A percentile compares a stretch with the other conserved stretches of the same genome.
Conservation (phyloP, 2,888 invertebrate species). For the Didymodactylos carnosus region DNA sequence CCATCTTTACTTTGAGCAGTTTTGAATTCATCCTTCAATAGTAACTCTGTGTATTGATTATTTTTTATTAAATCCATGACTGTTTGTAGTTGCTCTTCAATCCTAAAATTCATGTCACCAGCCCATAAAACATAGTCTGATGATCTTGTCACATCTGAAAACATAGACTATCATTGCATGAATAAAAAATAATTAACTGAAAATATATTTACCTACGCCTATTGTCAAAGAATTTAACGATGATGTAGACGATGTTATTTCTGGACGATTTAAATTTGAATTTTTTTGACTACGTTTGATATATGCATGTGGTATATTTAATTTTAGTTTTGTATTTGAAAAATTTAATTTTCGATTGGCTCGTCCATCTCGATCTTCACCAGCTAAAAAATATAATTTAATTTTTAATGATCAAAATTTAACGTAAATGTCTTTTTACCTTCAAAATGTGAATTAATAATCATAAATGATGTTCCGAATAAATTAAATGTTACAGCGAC, state of each 20-base stretch:
- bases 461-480: constrained; percentile 81
- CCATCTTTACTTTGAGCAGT: constrained; percentile 55
- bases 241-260: neutral
- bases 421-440: constrained; percentile 36
- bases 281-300: neutral
- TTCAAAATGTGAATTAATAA: constrained; percentile 81
- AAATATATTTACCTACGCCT: neutral
- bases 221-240: neutral
- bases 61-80: constrained; percentile 16
- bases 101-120: constrained; percentile 78
- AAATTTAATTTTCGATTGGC: neutral
- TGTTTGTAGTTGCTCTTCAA: constrained; percentile 39
- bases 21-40: constrained; percentile 32
- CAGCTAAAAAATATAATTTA: neutral
- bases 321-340: neutral
- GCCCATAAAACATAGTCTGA: constrained; percentile 88
- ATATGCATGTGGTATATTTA: neutral
- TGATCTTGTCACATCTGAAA: constrained; percentile 59
- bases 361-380: neutral
- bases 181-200: constrained; percentile 2
- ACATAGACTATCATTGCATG: neutral
- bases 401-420: neutral
- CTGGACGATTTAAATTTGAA: neutral
- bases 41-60: neutral
- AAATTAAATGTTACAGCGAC: constrained; percentile 73